Evolutionary conservation across 2,888 invertebrate species (phyloP).

Genomic region (Acleris sparsana): DNA sequence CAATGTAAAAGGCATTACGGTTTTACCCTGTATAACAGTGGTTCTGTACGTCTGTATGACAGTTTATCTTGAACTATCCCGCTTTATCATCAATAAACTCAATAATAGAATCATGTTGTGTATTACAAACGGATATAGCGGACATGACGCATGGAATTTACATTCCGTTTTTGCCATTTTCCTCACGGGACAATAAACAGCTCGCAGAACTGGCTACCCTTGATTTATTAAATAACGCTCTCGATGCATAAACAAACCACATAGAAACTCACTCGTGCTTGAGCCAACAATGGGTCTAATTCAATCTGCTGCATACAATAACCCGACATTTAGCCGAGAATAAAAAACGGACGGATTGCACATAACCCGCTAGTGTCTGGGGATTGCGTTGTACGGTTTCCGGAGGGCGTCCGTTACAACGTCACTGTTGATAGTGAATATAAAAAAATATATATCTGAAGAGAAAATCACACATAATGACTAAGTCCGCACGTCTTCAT

Average conservation of each 20-base stretch:
- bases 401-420: conserved; percentile 47
- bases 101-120: no score
- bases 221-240: not conserved
- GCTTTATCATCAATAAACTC: no score
- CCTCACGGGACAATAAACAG: no score
- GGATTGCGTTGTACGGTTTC: conserved; percentile 61
- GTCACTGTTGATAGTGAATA: conserved; percentile 38
- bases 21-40: no score
- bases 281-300: conserved; percentile 13
- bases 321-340: conserved; percentile 62
- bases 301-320: conserved; percentile 47
- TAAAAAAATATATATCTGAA: not conserved
- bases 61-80: no score
- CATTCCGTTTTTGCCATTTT: no score
- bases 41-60: no score
- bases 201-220: not conserved
- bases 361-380: conserved; percentile 65
- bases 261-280: conserved; percentile 10
- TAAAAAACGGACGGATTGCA: conserved; percentile 69
- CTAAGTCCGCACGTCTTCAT: not conserved
- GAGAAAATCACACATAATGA: not conserved
- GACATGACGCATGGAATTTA: no score
- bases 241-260: not conserved
- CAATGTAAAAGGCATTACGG: no score
- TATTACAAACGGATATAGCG: no score